Evolutionary conservation across 2,888 invertebrate species (phyloP), one percentile per base, ranked within the genome.

Genomic region (Perizoma affinitatum): DNA sequence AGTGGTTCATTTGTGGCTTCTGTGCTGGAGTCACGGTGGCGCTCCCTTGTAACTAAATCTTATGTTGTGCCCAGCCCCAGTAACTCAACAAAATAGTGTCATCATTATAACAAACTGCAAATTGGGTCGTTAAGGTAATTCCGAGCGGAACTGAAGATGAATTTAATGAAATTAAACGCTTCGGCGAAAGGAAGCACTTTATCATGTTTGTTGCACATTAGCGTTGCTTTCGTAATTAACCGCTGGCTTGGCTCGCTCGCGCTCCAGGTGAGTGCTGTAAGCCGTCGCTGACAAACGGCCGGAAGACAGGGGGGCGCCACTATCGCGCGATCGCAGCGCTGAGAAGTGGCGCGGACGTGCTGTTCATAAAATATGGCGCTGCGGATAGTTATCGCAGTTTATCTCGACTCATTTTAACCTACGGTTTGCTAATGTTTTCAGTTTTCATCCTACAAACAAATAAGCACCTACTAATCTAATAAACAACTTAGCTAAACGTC

Each of bases 201-300:
- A 89, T 91, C 90, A 89, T 82, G 78, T 80, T 79, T 75, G 79
- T 78, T 75, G 82, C 80, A 83, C 84, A 83, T 86, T 86, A 86
- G 72, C 82, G 75, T 79, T 80, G 84, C 78, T 84, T 84, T 84
- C 75, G 84, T 83, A 90, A 91, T 91, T 90, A 90, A 88, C 84
- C 76, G 55, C 61, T 47, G 10, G 60, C 45, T 75, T 60, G 10
- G 60, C 45, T 75, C 58, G 53, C 54, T 66, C 35, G 33, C 51
- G 47, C 53, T 52, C 50, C 59, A 63, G 88, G 88, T 88, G 84
- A 86, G 81, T 74, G 76, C 72, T 75, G 70, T 79, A 76, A 76
- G 79, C 79, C 72, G 76, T 66, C 69, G 66, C 66, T 88, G 87
- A 90, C 83, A 88, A 90, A 90, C 88, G 88, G 82, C 85, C 76